Evolutionary conservation across 2,888 invertebrate genomes (phyloP), one percentile per base, ranked within the genome.

Genomic region (Nomada ferruginata): DNA sequence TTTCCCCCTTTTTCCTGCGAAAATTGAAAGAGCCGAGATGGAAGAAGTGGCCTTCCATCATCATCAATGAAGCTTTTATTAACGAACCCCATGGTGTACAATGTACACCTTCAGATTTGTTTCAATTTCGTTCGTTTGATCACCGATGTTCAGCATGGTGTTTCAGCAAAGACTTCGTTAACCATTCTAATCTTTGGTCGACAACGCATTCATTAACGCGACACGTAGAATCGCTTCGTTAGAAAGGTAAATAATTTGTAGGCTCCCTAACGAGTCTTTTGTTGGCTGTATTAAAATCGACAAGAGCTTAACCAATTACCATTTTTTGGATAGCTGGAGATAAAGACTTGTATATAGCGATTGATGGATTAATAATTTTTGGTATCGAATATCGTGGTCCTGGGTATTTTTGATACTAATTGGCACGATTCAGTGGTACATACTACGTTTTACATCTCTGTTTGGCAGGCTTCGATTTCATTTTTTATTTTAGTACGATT

Each of bases 1-100:
- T 89, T 89, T 85, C 80, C 79, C 83, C 82, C 85, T 84, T 70
- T 36, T 79, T 47, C 55, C 63, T 42, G 52, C 5, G 77, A 73
- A 79, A 76, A 83, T 84, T 76, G 77, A 66, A 76, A 61, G 61
- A 57, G 73, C 50, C 74, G 69, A 69, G 47, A 65, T 53, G 76
- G 50, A 53, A 63, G 69, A 82, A 83, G 72, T 74, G 81, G 72
- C 82, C 68, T 60, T 61, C 61, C 55, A 69, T 61, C 55, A 55
- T 70, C 74, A 65, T 53, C 74, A 44, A 59, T 63, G 69, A 71
- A 77, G 66, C 72, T 72, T 70, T 55, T 79, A 69, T 73, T 79
- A 84, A 83, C 75, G 77, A 83, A 76, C 73, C 53, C 73, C 70
- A 20, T 70, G 18, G 23, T 20, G 26, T 36, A 59, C 64, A 57